These are phyloP conservation scores for Notarius lentiginosus DNA, from an alignment of 2,113 vertebrate species.

Conservation along the genomic window DNA sequence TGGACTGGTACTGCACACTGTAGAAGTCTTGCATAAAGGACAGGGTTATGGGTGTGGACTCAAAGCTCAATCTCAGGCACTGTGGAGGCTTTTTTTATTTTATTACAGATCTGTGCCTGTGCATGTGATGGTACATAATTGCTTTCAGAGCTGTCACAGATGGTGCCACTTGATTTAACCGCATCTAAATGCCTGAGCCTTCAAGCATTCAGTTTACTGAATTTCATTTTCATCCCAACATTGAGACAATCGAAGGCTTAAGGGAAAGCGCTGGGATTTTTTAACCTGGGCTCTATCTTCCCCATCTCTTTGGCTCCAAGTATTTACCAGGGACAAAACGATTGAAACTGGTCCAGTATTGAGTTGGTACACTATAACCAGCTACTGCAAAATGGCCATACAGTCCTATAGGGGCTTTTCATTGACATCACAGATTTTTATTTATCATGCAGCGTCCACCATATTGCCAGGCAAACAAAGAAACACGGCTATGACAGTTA, in stretches of 20 bases:
- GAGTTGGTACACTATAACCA: too few species aligned
- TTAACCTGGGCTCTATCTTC: too few species aligned
- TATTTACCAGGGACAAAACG: too few species aligned
- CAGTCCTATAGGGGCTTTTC: too few species aligned
- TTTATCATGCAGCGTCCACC: too few species aligned
- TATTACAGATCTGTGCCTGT: constrained; percentile 65
- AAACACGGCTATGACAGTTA: too few species aligned
- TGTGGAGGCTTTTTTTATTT: constrained; percentile 54
- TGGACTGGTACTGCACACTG: constrained; percentile 50
- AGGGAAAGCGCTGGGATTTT: too few species aligned
- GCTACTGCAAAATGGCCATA: too few species aligned
- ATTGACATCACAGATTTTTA: too few species aligned
- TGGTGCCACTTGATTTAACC: constrained; percentile 70
- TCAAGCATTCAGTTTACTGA: constrained; percentile 64
- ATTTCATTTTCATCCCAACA: constrained; percentile 52
- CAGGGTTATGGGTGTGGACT: constrained; percentile 57
- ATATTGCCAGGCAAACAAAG: too few species aligned
- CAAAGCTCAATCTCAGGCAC: constrained; percentile 67
- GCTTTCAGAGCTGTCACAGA: constrained; percentile 70
- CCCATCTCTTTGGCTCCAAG: too few species aligned
- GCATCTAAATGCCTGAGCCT: constrained; percentile 54
- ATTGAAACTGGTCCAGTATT: too few species aligned
- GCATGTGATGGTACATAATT: constrained; percentile 70
- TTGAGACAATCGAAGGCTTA: background rate
- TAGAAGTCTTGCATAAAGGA: constrained; percentile 38